These are phyloP conservation scores for Drosophila jambulina DNA, from an alignment of 1,140 invertebrate species.

Conservation along the genomic window DNA sequence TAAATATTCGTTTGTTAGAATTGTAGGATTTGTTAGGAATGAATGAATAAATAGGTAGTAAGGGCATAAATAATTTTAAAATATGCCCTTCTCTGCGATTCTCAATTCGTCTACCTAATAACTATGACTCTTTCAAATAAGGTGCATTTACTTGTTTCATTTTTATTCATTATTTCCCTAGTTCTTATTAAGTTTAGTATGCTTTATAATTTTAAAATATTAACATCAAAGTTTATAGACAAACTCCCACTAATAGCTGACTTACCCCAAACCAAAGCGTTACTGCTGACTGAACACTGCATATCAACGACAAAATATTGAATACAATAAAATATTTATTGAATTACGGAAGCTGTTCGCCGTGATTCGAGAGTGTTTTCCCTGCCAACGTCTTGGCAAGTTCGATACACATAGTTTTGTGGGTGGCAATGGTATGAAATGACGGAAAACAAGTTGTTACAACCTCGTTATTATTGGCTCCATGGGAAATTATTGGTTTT, in stretches of 20 bases:
- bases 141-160: too few relatives aligned
- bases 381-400: constrained; percentile 6
- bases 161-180: background rate
- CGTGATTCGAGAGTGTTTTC: constrained; percentile 61
- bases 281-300: constrained; percentile 17
- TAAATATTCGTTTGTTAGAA: too few relatives aligned
- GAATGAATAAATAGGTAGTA: too few relatives aligned
- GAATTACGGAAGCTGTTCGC: constrained; percentile 74
- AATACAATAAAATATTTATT: constrained; percentile 76
- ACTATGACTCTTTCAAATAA: background rate
- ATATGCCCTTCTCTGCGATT: background rate
- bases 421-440: constrained; percentile 16
- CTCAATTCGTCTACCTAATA: background rate
- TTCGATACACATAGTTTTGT: constrained; percentile 13
- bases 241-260: background rate
- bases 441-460: constrained; percentile 25
- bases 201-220: too few relatives aligned
- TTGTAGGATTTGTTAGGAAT: too few relatives aligned
- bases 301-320: constrained; percentile 52
- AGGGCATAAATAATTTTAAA: too few relatives aligned
- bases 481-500: constrained; percentile 38
- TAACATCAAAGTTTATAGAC: background rate
- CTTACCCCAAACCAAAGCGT: background rate
- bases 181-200: too few relatives aligned
- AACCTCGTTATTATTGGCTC: constrained; percentile 25